Conservation (phyloP, 2,888 invertebrate genomes). For the Saturnia japonica region DNA sequence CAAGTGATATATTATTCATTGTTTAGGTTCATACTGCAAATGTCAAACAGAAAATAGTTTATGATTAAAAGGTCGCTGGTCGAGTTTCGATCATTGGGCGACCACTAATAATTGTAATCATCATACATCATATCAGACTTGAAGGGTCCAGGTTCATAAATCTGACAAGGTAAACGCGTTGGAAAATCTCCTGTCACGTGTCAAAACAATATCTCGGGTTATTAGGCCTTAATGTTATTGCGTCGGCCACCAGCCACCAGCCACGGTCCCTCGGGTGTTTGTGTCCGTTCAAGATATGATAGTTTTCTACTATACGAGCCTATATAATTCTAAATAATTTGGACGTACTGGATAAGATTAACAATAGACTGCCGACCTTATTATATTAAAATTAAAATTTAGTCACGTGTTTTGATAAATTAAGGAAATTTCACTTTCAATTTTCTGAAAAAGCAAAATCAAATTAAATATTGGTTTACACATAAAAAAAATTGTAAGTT, state of each 20-base stretch:
- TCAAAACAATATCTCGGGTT: constrained; percentile 74
- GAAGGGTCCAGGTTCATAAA: background rate
- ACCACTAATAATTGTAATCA: no score
- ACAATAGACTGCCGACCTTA: background rate
- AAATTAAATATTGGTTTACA: no score
- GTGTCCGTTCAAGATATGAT: constrained; percentile 2
- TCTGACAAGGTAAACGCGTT: constrained; percentile 19
- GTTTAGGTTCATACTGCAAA: no score
- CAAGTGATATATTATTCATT: no score
- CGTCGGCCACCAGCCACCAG: constrained; percentile 36
- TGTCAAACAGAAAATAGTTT: no score
- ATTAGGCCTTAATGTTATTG: constrained; percentile 66
- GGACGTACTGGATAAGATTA: background rate
- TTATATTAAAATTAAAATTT: background rate
- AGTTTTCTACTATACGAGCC: background rate
- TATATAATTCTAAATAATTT: background rate
- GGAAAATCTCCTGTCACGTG: constrained; percentile 55
- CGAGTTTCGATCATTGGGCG: no score
- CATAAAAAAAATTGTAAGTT: no score
- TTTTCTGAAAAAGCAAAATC: no score
- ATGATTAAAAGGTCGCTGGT: no score
- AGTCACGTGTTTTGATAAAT: background rate
- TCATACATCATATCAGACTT: background rate
- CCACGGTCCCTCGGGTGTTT: constrained; percentile 36
- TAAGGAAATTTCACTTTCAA: no score